These are phyloP conservation scores for Choloepus hoffmanni DNA, from an alignment of 2,113 vertebrate species.

Conservation along the genomic window DNA sequence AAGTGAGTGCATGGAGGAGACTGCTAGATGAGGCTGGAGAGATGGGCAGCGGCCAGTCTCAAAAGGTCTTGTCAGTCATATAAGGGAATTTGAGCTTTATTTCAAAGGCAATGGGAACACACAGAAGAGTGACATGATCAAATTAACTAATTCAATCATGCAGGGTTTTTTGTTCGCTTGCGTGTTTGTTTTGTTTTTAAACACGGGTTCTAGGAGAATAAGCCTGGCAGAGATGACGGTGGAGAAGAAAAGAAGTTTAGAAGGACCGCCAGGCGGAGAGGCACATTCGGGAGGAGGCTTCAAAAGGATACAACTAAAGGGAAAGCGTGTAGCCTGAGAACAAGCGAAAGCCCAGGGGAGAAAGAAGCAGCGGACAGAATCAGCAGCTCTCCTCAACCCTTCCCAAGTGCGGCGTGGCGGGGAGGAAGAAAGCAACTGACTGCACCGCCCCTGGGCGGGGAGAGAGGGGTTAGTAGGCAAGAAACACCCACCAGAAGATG, in stretches of 20 bases:
- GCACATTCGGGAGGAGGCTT: not conserved
- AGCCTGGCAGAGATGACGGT: not conserved
- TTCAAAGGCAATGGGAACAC: not conserved
- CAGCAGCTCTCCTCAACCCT: not conserved
- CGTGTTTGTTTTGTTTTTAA: not conserved
- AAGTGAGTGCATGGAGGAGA: not conserved
- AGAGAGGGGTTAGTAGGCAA: accelerated
- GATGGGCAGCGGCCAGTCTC: not conserved
- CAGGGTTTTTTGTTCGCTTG: not conserved
- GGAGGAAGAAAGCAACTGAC: too few species aligned
- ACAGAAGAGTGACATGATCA: not conserved
- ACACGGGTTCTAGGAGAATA: not conserved
- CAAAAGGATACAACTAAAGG: not conserved
- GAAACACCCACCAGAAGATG: conserved; percentile 90
- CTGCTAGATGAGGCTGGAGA: not conserved
- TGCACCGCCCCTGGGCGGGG: accelerated
- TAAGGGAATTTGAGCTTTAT: not conserved
- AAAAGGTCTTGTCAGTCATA: not conserved
- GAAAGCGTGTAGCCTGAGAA: accelerated
- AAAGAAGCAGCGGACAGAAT: not conserved
- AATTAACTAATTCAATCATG: not conserved
- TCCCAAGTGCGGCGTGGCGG: not conserved
- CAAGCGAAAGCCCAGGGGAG: accelerated
- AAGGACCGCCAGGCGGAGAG: not conserved
- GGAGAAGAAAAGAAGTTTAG: not conserved